These are phyloP conservation scores for Ranitomeya imitator DNA, from an alignment of 2,113 vertebrate species.

Conservation along the genomic window DNA sequence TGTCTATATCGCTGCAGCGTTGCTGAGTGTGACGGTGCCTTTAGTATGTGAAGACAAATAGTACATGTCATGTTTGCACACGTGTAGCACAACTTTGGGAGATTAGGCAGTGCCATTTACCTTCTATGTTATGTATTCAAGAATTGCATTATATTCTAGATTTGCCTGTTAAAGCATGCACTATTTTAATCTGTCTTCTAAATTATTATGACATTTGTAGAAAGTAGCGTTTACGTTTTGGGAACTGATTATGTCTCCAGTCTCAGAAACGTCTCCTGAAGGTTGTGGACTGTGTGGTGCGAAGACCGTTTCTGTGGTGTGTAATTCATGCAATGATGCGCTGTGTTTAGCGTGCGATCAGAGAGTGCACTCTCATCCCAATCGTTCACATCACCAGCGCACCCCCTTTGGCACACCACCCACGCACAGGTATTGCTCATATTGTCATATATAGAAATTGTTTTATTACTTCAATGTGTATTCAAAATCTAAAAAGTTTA, in stretches of 20 bases:
- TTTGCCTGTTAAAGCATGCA: background rate
- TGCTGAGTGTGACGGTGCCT: too few species aligned
- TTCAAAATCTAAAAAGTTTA: background rate
- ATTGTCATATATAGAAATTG: background rate
- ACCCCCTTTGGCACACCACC: background rate
- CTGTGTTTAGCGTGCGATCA: constrained; percentile 34
- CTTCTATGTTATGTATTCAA: too few species aligned
- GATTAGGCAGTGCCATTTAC: too few species aligned
- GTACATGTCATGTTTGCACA: too few species aligned
- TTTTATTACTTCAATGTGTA: background rate
- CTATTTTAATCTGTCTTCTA: background rate
- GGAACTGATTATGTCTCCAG: background rate
- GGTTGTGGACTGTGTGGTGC: constrained; percentile 42
- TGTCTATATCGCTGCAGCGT: too few species aligned
- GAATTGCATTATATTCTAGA: too few species aligned
- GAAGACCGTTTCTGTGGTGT: constrained; percentile 1
- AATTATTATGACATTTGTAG: background rate
- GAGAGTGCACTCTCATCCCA: constrained; percentile 36
- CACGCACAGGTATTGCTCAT: background rate
- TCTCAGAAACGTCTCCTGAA: background rate
- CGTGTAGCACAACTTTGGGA: too few species aligned
- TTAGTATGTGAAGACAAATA: too few species aligned
- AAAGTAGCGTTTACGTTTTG: background rate
- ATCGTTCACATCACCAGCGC: constrained; percentile 32
- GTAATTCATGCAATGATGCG: constrained; percentile 20